Percentiles rank a stretch among this genome's conserved stretches.
These are phyloP conservation scores for Irena cyanogastra DNA, from an alignment of 2,113 vertebrate genomes.

Conservation along the genomic window DNA sequence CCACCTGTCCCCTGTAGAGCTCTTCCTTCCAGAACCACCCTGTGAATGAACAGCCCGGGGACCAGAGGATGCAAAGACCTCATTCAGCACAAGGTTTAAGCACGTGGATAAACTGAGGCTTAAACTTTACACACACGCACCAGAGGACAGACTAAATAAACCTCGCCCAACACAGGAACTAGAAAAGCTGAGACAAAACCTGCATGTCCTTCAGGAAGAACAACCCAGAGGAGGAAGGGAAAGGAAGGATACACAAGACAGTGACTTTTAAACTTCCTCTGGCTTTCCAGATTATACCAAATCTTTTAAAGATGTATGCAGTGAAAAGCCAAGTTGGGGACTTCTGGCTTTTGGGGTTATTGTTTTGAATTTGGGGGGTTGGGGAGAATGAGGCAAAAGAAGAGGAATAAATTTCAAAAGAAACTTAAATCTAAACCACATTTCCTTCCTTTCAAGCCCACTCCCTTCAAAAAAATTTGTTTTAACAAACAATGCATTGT, in stretches of 20 bases:
- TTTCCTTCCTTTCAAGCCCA: conserved; percentile 50
- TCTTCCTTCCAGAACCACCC: background rate
- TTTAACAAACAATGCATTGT: conserved; percentile 36
- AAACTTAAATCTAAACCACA: background rate
- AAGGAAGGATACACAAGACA: background rate
- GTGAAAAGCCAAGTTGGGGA: background rate
- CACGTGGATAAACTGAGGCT: background rate
- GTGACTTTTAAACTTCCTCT: background rate
- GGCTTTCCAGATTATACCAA: background rate
- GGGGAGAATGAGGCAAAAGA: background rate
- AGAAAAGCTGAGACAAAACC: background rate
- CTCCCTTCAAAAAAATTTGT: conserved; percentile 1
- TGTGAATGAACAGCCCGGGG: background rate
- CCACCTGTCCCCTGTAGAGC: background rate
- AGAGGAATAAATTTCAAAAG: conserved; percentile 26
- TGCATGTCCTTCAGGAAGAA: background rate
- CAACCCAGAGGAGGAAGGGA: background rate
- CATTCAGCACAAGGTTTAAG: background rate
- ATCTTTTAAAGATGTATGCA: background rate
- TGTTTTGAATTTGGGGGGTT: background rate
- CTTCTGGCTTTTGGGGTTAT: background rate
- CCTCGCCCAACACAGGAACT: background rate
- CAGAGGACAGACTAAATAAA: background rate
- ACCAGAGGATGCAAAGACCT: background rate
- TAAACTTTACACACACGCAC: background rate